Evolutionary conservation across 2,797 vertebrate species (phyloP).

Genomic region (Dermochelys coriacea): DNA sequence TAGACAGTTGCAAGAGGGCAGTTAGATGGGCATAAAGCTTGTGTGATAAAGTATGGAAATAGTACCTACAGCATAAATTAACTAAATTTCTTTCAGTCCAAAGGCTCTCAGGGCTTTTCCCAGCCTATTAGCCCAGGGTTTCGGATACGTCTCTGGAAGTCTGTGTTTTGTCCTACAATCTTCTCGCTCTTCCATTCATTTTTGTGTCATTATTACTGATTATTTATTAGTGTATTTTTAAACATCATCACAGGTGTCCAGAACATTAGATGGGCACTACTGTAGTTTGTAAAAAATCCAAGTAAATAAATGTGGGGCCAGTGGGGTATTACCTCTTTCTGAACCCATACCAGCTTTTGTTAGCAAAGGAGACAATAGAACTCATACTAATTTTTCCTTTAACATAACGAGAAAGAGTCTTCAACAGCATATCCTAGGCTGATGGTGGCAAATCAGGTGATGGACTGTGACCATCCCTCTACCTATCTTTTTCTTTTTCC

Average conservation of each 20-base stretch:
- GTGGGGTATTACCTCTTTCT: background rate
- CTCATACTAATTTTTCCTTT: background rate
- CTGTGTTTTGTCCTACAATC: background rate
- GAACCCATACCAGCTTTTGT: background rate
- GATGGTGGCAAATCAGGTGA: background rate
- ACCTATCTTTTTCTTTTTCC: background rate
- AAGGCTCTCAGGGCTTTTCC: background rate
- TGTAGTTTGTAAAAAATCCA: conserved; percentile 18
- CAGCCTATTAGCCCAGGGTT: background rate
- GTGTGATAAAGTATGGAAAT: rapidly evolving
- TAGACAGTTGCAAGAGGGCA: rapidly evolving
- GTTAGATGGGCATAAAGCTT: background rate
- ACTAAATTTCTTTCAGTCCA: background rate
- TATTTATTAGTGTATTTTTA: conserved; percentile 55
- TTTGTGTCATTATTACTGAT: background rate
- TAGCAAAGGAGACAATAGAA: background rate
- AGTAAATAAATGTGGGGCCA: conserved; percentile 6
- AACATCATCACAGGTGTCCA: conserved; percentile 8
- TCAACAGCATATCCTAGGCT: background rate
- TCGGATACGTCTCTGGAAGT: background rate
- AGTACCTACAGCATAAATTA: rapidly evolving
- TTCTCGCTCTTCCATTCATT: background rate
- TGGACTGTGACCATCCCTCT: background rate
- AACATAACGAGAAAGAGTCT: background rate
- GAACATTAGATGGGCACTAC: conserved; percentile 42